These are phyloP conservation scores for Nezara viridula DNA, from an alignment of 2,888 invertebrate species.

Conservation along the genomic window DNA sequence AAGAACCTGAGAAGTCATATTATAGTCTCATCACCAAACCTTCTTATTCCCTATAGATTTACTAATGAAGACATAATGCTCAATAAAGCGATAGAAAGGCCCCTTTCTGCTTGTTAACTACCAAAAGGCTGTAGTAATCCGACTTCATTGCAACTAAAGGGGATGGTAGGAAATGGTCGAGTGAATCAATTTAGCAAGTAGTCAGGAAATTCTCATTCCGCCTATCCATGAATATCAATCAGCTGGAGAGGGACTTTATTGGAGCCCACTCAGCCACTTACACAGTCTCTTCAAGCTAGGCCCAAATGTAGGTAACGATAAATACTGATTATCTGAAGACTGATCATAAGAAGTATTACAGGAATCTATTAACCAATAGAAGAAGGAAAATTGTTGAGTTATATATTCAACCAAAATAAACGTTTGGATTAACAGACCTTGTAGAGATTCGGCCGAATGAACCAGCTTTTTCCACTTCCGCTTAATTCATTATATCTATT, in stretches of 20 bases:
- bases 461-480: too few species aligned
- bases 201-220: conserved; percentile 7
- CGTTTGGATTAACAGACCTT: too few species aligned
- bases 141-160: background rate
- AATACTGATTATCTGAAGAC: too few species aligned
- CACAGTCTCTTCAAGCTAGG: background rate
- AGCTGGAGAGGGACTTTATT: background rate
- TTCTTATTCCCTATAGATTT: background rate
- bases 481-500: too few species aligned
- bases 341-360: too few species aligned
- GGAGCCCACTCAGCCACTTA: background rate
- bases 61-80: background rate
- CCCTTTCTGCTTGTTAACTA: background rate
- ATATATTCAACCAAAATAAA: too few species aligned
- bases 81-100: background rate
- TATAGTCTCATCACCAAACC: too few species aligned
- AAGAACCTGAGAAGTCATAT: too few species aligned
- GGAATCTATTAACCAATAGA: too few species aligned
- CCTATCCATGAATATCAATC: conserved; percentile 31
- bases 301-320: too few species aligned
- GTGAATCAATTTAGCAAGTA: conserved; percentile 27
- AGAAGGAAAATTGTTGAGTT: too few species aligned
- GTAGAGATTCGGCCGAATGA: too few species aligned
- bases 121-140: background rate
- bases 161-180: background rate